Percentiles rank a stretch among this genome's conserved stretches.
Evolutionary conservation across 2,797 vertebrate species (phyloP).

Genomic region (Hipposideros larvatus): DNA sequence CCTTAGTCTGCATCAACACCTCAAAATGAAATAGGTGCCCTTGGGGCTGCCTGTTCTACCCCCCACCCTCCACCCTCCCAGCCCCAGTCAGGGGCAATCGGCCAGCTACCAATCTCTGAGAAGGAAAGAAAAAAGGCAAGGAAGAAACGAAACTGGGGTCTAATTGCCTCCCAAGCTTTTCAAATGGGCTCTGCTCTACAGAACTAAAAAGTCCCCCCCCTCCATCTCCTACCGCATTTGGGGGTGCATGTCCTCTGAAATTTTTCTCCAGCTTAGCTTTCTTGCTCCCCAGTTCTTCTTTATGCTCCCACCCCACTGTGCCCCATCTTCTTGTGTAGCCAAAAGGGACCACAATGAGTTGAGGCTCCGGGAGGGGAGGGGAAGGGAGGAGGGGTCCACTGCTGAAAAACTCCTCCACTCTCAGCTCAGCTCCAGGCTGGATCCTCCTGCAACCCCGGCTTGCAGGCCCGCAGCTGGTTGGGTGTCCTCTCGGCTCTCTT

Average conservation of each 20-base stretch:
- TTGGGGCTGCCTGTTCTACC: neutral
- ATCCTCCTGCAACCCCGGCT: no score
- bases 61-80: neutral
- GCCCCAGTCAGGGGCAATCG: neutral
- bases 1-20: neutral
- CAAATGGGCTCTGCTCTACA: neutral
- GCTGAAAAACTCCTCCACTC: neutral
- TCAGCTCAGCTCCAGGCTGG: neutral
- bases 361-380: neutral
- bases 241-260: neutral
- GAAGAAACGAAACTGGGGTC: constrained; percentile 10
- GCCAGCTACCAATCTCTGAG: neutral
- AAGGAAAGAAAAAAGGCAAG: constrained; percentile 8
- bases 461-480: neutral
- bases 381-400: neutral
- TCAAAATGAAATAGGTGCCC: neutral
- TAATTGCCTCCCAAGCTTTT: neutral
- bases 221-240: neutral
- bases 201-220: neutral
- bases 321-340: neutral
- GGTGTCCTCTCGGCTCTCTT: neutral
- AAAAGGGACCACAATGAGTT: neutral
- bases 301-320: neutral
- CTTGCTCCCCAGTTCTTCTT: neutral
- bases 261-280: neutral